A percentile compares a stretch with the other conserved stretches of the same genome.
Evolutionary conservation across 2,113 vertebrate genomes (phyloP).

Genomic region (Muscicapa adusta): DNA sequence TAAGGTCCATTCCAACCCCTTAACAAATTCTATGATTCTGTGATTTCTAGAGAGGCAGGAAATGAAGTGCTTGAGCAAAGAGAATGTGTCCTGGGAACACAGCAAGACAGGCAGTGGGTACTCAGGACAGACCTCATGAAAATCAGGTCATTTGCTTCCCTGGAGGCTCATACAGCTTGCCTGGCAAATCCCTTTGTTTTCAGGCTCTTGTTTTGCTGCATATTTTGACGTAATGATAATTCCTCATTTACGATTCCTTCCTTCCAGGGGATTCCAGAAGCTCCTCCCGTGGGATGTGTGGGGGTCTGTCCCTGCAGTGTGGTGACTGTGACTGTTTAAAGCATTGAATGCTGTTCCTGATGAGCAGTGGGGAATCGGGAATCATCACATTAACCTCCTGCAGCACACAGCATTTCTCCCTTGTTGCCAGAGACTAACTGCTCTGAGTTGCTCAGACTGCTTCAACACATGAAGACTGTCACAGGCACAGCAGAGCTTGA

Average conservation of each 20-base stretch:
- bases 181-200: neutral
- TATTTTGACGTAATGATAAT: neutral
- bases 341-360: neutral
- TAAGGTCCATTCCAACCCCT: neutral
- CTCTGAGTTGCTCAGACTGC: neutral
- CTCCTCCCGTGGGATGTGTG: rapidly evolving
- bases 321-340: neutral
- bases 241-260: neutral
- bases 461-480: neutral
- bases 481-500: neutral
- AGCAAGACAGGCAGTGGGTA: neutral
- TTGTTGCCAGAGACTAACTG: neutral
- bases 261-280: neutral
- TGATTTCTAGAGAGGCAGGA: neutral
- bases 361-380: neutral
- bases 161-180: neutral
- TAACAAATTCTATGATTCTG: neutral
- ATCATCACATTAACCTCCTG: neutral
- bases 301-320: neutral
- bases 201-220: neutral
- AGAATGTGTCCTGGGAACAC: too few species aligned
- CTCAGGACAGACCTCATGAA: neutral
- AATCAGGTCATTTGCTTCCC: neutral
- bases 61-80: neutral
- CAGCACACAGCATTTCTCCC: rapidly evolving